phyloP scores from a whole-genome alignment of 2,113 vertebrate genomes.

The Notarius lentiginosus region DNA sequence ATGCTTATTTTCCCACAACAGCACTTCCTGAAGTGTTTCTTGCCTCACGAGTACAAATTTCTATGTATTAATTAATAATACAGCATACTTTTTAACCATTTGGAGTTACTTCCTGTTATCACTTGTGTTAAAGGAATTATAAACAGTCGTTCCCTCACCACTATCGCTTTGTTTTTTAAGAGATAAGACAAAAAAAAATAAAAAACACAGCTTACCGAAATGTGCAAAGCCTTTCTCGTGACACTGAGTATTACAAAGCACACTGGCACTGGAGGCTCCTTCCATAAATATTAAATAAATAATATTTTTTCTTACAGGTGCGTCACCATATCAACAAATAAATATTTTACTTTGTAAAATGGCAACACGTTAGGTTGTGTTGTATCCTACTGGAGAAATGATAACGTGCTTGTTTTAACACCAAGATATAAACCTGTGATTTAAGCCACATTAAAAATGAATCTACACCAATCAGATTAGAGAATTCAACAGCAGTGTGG shows the following conservation, averaged over 20 bases:
- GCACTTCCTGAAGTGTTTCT: background rate
- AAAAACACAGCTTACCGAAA: background rate
- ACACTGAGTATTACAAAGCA: background rate
- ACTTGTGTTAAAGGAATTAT: background rate
- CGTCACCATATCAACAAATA: background rate
- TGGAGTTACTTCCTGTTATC: background rate
- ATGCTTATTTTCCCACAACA: background rate
- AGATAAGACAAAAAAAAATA: background rate
- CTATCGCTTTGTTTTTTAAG: background rate
- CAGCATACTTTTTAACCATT: background rate
- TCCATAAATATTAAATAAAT: background rate
- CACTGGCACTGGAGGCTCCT: background rate
- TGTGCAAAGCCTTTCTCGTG: background rate
- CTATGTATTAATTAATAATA: background rate
- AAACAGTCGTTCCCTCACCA: background rate
- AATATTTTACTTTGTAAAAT: background rate
- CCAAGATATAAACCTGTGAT: background rate
- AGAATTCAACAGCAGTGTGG: background rate
- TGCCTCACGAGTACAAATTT: background rate
- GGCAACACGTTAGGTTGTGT: accelerated
- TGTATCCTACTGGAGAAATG: background rate
- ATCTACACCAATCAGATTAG: background rate
- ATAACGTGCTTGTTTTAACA: background rate
- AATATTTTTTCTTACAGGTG: background rate
- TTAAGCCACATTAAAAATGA: background rate